Conservation (phyloP, 2,797 vertebrate species). For the Hoplostethus mediterraneus region DNA sequence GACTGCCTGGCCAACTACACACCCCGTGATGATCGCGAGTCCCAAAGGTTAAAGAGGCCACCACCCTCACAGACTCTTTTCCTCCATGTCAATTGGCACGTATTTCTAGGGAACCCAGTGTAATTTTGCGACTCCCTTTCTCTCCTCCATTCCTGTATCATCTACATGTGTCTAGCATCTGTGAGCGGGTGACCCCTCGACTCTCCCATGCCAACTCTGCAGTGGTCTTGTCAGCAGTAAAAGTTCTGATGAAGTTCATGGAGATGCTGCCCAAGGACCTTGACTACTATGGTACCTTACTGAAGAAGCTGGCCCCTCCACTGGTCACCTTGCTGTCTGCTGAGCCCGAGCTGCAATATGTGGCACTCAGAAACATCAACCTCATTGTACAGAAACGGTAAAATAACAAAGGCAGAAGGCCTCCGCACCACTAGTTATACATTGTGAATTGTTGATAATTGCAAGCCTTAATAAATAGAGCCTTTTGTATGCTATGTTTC, state of each 20-base stretch:
- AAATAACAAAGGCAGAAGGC: conserved; percentile 9
- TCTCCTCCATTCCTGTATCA: conserved; percentile 1
- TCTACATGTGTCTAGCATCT: conserved; percentile 86
- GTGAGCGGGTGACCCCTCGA: conserved; percentile 94
- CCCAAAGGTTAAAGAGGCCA: conserved; percentile 89
- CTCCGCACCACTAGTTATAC: background rate
- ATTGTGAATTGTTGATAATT: background rate
- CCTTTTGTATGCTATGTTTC: background rate
- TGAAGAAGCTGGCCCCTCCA: conserved; percentile 96
- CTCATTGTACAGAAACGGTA: conserved; percentile 98
- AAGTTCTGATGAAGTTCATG: conserved; percentile 99
- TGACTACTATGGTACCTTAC: conserved; percentile 95
- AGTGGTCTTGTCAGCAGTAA: conserved; percentile 95
- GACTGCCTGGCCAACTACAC: conserved; percentile 98
- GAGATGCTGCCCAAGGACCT: conserved; percentile 97
- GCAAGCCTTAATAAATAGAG: background rate
- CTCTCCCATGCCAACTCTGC: conserved; percentile 98
- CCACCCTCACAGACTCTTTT: conserved; percentile 7
- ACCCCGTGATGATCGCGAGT: conserved; percentile 96
- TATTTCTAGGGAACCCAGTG: background rate
- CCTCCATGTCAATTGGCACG: background rate
- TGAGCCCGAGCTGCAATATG: conserved; percentile 97
- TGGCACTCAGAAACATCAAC: conserved; percentile 98
- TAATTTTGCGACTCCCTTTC: conserved; percentile 1
- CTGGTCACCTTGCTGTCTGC: conserved; percentile 96